Evolutionary conservation across 2,797 vertebrate genomes (phyloP).

Genomic region (Rhinophrynus dorsalis): DNA sequence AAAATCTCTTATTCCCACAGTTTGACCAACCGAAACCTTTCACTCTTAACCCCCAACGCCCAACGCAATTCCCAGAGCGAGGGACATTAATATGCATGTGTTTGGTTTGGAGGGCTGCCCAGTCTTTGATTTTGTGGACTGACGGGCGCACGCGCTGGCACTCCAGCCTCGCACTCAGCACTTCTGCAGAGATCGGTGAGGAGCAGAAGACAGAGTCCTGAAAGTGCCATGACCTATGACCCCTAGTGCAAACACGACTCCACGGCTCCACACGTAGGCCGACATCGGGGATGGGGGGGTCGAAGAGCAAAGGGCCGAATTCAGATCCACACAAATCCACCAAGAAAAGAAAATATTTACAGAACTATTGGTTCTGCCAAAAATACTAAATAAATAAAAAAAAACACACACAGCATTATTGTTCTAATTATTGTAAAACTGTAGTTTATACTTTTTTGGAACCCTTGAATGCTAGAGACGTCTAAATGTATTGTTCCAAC

Average conservation of each 20-base stretch:
- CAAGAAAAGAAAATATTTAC: constrained; percentile 1
- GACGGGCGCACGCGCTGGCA: neutral
- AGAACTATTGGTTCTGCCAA: constrained; percentile 1
- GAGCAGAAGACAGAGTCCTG: neutral
- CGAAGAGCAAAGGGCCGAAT: neutral
- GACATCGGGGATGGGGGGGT: neutral
- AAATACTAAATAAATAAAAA: neutral
- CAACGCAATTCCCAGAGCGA: neutral
- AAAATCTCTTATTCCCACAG: too few species aligned
- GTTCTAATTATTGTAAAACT: neutral
- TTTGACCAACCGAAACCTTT: too few species aligned
- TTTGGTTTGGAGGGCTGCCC: constrained; percentile 14
- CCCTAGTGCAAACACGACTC: constrained; percentile 28
- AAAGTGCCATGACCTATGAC: constrained; percentile 12
- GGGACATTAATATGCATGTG: constrained; percentile 22
- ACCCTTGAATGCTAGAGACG: too few species aligned
- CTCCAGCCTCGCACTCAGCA: constrained; percentile 10
- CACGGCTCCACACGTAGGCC: constrained; percentile 13
- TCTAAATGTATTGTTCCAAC: too few species aligned
- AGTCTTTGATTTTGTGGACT: neutral
- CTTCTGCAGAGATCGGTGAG: constrained; percentile 25
- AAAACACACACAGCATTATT: neutral
- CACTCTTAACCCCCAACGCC: too few species aligned
- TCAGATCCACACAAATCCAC: neutral
- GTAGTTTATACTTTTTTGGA: too few species aligned